Evolutionary conservation across 1,140 invertebrate genomes (phyloP), one percentile per base, ranked within the genome.

Genomic region (Akabosia matsudoensis): DNA sequence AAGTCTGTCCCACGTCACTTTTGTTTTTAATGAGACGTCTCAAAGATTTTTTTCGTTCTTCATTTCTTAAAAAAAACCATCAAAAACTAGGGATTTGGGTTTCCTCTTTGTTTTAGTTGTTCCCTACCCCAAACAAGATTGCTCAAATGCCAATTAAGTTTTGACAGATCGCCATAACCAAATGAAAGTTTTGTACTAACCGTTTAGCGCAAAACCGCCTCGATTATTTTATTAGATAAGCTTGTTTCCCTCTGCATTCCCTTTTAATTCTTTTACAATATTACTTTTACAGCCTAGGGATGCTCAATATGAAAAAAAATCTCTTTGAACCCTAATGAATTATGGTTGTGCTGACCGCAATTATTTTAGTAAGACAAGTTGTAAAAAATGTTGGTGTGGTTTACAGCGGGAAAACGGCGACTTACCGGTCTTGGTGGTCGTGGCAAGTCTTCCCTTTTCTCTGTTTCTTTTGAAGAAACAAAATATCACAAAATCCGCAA

Each of bases 101-200:
- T 45, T 45, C 18, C 37, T 45, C 18, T 45, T 45, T 45, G 37
- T 45, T 45, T 45, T 45, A 18, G 7, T 10, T 45, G 18, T 18
- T 45, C 18, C 37, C n/a, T n/a, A n/a, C n/a, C n/a, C n/a, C n/a
- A n/a, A n/a, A n/a, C n/a, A n/a, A n/a, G n/a, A 18, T 18, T 45
- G 37, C 18, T 45, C 18, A 61, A 61, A 61, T 61, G 54, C 54
- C 54, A 61, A 61, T 61, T 61, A 61, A 22, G 24, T 24, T 45
- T 61, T 61, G 54, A 61, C 54, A 61, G 54, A n/a, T 61, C 13
- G 54, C 54, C 54, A 14, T 45, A 45, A 45, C 18, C 7, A 45
- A 45, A 45, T 45, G 37, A 45, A 45, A 45, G 37, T 45, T 45
- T 45, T 45, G 18, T 45, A 45, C 37, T 10, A 18, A 10, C 7